Evolutionary conservation across 2,113 vertebrate species (phyloP).

Genomic region (Glareola pratincola): DNA sequence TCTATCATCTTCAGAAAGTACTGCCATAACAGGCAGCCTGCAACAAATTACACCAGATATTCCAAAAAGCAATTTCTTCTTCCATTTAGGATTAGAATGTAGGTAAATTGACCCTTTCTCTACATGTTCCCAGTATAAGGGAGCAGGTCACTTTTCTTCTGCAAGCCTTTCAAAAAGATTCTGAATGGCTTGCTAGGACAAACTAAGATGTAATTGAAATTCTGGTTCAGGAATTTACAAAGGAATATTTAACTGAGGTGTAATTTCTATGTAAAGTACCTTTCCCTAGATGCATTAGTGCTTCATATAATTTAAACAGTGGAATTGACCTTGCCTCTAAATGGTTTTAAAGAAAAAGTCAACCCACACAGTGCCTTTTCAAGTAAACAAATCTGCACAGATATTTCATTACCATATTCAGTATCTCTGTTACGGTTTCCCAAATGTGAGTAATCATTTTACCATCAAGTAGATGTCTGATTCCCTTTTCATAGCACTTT

Average conservation of each 20-base stretch:
- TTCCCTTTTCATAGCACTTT: background rate
- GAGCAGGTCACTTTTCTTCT: background rate
- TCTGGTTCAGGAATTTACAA: background rate
- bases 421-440: background rate
- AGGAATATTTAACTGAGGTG: constrained; percentile 5
- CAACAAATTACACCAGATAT: constrained; percentile 58
- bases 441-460: background rate
- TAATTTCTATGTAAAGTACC: constrained; percentile 49
- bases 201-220: constrained; percentile 55
- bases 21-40: constrained; percentile 28
- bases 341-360: background rate
- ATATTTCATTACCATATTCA: background rate
- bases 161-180: background rate
- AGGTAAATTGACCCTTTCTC: constrained; percentile 61
- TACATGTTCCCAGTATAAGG: background rate
- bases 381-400: background rate
- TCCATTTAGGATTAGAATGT: constrained; percentile 63
- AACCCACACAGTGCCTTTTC: background rate
- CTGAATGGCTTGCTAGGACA: background rate
- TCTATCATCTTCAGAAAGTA: constrained; percentile 64
- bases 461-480: background rate
- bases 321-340: background rate
- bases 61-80: constrained; percentile 66
- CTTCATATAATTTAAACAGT: background rate
- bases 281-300: background rate